These are phyloP conservation scores for Corythornis cristatus DNA, from an alignment of 2,113 vertebrate genomes.

Conservation along the genomic window DNA sequence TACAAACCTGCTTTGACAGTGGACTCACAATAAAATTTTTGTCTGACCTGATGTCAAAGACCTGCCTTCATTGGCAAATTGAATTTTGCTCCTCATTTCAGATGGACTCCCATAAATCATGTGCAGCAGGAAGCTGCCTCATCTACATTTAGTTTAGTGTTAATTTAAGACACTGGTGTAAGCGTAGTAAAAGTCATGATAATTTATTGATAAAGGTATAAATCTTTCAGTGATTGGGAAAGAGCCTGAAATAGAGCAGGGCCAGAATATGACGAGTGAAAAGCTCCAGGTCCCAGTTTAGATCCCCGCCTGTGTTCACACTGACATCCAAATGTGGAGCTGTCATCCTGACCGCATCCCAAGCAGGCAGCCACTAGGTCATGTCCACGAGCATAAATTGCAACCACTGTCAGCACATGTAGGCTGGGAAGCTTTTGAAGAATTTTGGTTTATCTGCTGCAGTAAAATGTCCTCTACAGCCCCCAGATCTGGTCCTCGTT, in stretches of 20 bases:
- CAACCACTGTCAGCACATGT: constrained; percentile 48
- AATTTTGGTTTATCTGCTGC: not conserved
- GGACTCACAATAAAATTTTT: not conserved
- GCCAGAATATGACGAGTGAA: constrained; percentile 12
- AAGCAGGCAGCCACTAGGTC: constrained; percentile 30
- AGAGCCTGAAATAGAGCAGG: constrained; percentile 10
- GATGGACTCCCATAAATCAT: constrained; percentile 16
- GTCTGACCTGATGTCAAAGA: constrained; percentile 12
- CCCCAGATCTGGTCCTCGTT: not conserved
- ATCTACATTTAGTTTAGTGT: constrained; percentile 55
- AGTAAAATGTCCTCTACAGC: constrained; percentile 3
- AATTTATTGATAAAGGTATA: constrained; percentile 71
- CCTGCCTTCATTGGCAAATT: constrained; percentile 4
- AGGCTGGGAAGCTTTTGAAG: constrained; percentile 39
- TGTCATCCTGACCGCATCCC: constrained; percentile 24
- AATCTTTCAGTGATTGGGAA: constrained; percentile 63
- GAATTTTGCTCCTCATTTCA: constrained; percentile 50
- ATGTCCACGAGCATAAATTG: constrained; percentile 41
- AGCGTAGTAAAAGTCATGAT: constrained; percentile 65
- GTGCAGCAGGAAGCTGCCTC: constrained; percentile 55
- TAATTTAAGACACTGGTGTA: constrained; percentile 63
- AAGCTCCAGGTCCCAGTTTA: constrained; percentile 1
- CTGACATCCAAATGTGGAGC: constrained; percentile 34
- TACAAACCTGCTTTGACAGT: not conserved
- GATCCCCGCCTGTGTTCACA: constrained; percentile 31